Percentiles rank a stretch among this genome's conserved stretches.
phyloP scores from a whole-genome alignment of 2,888 invertebrate species.

The Polyommatus iphigenia region DNA sequence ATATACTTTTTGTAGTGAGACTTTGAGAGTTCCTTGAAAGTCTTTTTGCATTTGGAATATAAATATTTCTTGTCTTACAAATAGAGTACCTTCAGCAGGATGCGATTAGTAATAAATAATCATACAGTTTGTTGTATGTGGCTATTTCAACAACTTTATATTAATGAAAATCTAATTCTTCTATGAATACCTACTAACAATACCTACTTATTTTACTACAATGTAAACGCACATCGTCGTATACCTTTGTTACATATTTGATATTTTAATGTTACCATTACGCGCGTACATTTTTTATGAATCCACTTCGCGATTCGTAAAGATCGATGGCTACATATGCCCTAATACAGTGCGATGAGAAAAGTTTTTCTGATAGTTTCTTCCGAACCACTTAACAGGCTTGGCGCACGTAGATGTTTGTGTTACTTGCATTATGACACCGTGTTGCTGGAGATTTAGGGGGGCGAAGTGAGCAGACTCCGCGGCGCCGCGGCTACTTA shows the following conservation, averaged over 20 bases:
- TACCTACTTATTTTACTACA: not conserved
- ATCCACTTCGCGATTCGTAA: not conserved
- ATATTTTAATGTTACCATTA: slow-evolving; percentile 1
- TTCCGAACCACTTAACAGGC: slow-evolving; percentile 80
- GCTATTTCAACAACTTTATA: too few relatives aligned
- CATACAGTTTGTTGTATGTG: too few relatives aligned
- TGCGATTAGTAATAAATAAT: too few relatives aligned
- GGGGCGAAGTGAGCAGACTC: slow-evolving; percentile 75
- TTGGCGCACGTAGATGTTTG: slow-evolving; percentile 79
- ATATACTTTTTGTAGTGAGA: slow-evolving; percentile 16
- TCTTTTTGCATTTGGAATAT: not conserved
- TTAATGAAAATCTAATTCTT: not conserved
- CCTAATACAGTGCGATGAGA: slow-evolving; percentile 66
- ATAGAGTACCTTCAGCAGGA: not conserved
- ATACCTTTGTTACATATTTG: not conserved
- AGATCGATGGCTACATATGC: slow-evolving; percentile 50
- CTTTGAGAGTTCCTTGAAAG: not conserved
- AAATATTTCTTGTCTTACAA: not conserved
- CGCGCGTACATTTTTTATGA: slow-evolving; percentile 15
- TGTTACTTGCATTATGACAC: slow-evolving; percentile 80
- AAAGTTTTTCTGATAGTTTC: slow-evolving; percentile 80
- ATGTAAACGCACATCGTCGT: not conserved
- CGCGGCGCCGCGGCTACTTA: slow-evolving; percentile 64
- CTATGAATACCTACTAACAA: not conserved
- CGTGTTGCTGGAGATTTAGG: slow-evolving; percentile 78